phyloP scores from a whole-genome alignment of 1,140 invertebrate species.

The Drosophila kikkawai region DNA sequence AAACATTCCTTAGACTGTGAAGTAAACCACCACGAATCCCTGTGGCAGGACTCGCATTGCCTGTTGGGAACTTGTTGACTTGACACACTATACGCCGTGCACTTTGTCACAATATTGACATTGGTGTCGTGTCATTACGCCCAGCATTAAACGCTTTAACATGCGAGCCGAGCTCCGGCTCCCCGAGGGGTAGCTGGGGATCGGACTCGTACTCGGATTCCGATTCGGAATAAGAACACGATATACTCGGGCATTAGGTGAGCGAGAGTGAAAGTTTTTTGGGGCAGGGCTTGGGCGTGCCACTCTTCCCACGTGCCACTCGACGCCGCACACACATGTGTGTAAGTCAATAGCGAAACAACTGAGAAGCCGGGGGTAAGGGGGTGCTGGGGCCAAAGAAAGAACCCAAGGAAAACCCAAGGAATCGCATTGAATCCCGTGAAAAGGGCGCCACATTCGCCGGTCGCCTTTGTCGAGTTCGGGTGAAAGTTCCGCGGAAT shows the following conservation, averaged over 20 bases:
- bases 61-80: conserved; percentile 72
- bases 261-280: conserved; percentile 26
- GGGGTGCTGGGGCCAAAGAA: not conserved
- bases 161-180: conserved; percentile 46
- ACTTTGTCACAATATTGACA: conserved; percentile 75
- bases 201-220: conserved; percentile 5
- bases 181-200: conserved; percentile 7
- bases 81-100: conserved; percentile 62
- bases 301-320: conserved; percentile 40
- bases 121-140: conserved; percentile 81
- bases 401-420: conserved; percentile 37
- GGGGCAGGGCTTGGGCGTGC: conserved; percentile 8
- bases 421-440: conserved; percentile 43
- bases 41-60: conserved; percentile 1
- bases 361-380: conserved; percentile 9
- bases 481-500: conserved; percentile 67
- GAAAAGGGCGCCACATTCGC: conserved; percentile 67
- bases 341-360: conserved; percentile 40
- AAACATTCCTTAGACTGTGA: not conserved
- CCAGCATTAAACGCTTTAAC: conserved; percentile 76
- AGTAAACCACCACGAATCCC: conserved; percentile 4
- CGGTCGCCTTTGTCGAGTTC: conserved; percentile 59
- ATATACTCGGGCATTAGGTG: conserved; percentile 4
- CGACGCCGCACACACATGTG: conserved; percentile 47
- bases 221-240: conserved; percentile 28